Conservation (phyloP, 2,888 invertebrate species). For the Tachina lurida region DNA sequence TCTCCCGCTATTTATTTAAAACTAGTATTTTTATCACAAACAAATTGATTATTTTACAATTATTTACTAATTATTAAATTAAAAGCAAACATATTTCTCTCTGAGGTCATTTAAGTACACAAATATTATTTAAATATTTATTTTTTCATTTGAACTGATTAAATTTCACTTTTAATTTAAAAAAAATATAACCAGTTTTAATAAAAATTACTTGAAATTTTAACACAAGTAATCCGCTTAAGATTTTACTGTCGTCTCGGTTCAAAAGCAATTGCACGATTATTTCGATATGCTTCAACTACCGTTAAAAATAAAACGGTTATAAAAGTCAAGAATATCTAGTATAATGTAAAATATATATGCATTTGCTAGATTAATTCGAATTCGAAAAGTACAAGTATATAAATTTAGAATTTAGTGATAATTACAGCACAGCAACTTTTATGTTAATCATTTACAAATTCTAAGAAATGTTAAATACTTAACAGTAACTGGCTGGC, state of each 20-base stretch:
- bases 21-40: neutral
- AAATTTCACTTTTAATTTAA: neutral
- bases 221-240: neutral
- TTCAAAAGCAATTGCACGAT: constrained; percentile 36
- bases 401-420: constrained; percentile 11
- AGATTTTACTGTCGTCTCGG: neutral
- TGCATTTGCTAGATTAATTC: neutral
- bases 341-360: neutral
- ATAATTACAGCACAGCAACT: constrained; percentile 9
- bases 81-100: neutral
- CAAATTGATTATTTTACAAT: neutral
- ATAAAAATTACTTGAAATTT: constrained; percentile 5
- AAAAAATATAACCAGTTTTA: neutral
- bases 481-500: neutral
- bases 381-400: neutral
- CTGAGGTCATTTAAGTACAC: neutral
- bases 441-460: neutral
- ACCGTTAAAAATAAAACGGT: constrained; percentile 25
- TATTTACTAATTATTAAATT: neutral
- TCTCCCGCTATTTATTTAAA: neutral
- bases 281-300: constrained; percentile 31
- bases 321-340: constrained; percentile 18
- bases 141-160: neutral
- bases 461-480: constrained; percentile 8
- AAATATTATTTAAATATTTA: neutral